Evolutionary conservation across 2,113 vertebrate species (phyloP).

Genomic region (Accipiter cooperii): DNA sequence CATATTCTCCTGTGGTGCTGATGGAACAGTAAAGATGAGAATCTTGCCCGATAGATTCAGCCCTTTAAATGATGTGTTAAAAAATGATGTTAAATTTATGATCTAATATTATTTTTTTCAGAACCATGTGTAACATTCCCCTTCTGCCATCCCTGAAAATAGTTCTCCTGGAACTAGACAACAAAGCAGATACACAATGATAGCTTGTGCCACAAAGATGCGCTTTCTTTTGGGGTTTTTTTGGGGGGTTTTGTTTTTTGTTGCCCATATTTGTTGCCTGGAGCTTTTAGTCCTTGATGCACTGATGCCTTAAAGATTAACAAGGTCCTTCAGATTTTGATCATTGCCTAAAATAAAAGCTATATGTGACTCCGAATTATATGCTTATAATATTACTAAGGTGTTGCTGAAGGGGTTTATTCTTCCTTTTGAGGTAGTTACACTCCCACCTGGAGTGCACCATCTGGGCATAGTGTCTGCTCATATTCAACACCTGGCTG

Average conservation of each 20-base stretch:
- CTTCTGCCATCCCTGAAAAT: background rate
- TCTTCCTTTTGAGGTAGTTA: background rate
- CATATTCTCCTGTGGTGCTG: slow-evolving; percentile 96
- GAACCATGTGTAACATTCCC: background rate
- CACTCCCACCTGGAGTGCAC: background rate
- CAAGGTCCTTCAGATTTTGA: slow-evolving; percentile 65
- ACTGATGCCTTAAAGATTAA: slow-evolving; percentile 81
- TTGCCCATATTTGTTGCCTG: slow-evolving; percentile 47
- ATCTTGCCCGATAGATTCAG: slow-evolving; percentile 88
- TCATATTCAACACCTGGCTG: background rate
- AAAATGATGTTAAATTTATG: slow-evolving; percentile 88
- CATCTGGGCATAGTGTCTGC: background rate
- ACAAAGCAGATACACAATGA: slow-evolving; percentile 46
- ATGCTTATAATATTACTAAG: slow-evolving; percentile 15
- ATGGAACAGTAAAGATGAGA: slow-evolving; percentile 98
- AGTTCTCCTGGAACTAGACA: slow-evolving; percentile 40
- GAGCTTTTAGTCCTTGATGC: slow-evolving; percentile 65
- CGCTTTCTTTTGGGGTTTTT: too few species aligned
- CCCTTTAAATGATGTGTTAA: slow-evolving; percentile 75
- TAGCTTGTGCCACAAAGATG: slow-evolving; percentile 48
- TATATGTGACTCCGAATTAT: slow-evolving; percentile 12
- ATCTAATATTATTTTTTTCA: slow-evolving; percentile 68
- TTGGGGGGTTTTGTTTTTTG: background rate
- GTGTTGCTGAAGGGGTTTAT: slow-evolving; percentile 22
- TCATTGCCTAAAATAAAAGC: slow-evolving; percentile 60